phyloP scores from a whole-genome alignment of 2,888 invertebrate genomes.

The Microplitis deprimator region DNA sequence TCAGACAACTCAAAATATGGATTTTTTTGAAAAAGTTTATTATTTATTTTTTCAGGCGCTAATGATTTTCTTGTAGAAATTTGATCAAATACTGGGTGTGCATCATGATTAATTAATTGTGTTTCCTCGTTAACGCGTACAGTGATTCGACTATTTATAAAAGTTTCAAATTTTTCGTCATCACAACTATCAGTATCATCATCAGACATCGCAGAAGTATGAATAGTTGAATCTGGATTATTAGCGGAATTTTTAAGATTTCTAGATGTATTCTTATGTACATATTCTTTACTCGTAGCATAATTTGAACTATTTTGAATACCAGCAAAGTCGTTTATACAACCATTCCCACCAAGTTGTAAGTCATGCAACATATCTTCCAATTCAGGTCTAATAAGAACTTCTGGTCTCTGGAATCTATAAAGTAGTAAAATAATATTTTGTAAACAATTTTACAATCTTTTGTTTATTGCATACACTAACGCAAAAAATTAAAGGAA shows the following conservation, averaged over 20 bases:
- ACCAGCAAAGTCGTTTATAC: conserved; percentile 76
- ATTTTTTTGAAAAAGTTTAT: not conserved
- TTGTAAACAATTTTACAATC: too few relatives aligned
- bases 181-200: conserved; percentile 61
- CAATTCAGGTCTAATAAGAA: conserved; percentile 53
- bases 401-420: conserved; percentile 51
- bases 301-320: conserved; percentile 74
- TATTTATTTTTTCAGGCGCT: conserved; percentile 2
- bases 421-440: conserved; percentile 13
- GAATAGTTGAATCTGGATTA: not conserved
- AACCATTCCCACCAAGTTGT: conserved; percentile 72
- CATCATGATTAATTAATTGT: not conserved
- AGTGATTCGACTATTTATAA: conserved; percentile 42
- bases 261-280: conserved; percentile 32
- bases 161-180: conserved; percentile 55
- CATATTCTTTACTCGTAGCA: conserved; percentile 69
- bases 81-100: not conserved
- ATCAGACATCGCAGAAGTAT: conserved; percentile 55
- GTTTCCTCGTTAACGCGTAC: conserved; percentile 13
- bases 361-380: conserved; percentile 68
- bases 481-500: too few relatives aligned
- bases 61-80: not conserved
- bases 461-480: too few relatives aligned
- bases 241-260: conserved; percentile 50
- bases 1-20: not conserved